Evolutionary conservation across 2,888 invertebrate species (phyloP), one percentile per base, ranked within the genome.

Genomic region (Girardia tigrina): DNA sequence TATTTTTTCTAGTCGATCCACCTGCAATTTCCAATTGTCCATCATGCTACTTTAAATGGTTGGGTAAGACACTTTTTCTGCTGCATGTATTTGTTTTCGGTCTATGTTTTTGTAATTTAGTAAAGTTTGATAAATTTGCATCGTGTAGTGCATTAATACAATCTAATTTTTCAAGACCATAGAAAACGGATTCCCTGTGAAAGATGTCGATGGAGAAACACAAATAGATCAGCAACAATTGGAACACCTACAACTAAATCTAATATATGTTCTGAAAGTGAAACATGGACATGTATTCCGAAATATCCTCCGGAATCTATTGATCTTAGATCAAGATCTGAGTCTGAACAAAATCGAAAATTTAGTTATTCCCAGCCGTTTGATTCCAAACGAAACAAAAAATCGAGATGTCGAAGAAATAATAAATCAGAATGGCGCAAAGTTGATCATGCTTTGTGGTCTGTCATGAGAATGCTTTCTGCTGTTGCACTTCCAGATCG

Each of bases 31-130:
- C 70, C 4, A 75, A 75, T 16, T 75, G 75, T 71, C 75, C 75
- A n/a, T 75, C 75, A 1, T 75, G 75, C 26, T 75, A 75, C 71
- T 75, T 75, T 75, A 70, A 70, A 70, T 75, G 75, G 75, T 28
- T 75, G 28, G 75, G 75, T 75, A 75, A 75, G 75, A 4, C 4
- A 56, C n/a, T 56, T 56, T 56, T 56, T 20, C 56, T 8, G 4
- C n/a, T 56, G 4, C 56, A 56, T 56, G 56, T 8, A 36, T 16
- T 36, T 36, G 56, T 56, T 4, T 4, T 56, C 56, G 56, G 56
- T 56, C n/a, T 6, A 8, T 56, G 56, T 56, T 56, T 56, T 2
- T 56, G 4, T 56, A 12, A 4, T 56, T 56, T 20, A 12, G 36
- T 16, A 8, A 12, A 56, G 23, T 16, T 23, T 56, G n/a, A 56